Conservation (phyloP, 2,113 vertebrate species). For the Macquaria australasica region DNA sequence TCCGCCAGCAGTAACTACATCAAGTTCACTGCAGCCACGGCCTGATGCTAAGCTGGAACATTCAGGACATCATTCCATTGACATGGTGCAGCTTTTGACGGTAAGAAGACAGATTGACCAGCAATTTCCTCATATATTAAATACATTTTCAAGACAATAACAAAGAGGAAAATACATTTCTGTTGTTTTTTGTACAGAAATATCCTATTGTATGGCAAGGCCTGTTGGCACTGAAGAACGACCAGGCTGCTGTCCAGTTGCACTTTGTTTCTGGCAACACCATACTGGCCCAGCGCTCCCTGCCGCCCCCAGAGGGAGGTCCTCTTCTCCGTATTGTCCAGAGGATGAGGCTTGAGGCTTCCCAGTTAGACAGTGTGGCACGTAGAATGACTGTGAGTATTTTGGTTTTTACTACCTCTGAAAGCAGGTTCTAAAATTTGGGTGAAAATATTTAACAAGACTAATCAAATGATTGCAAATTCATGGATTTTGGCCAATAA, state of each 20-base stretch:
- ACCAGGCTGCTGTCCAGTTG: constrained; percentile 96
- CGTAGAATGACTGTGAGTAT: constrained; percentile 94
- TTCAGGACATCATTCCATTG: constrained; percentile 89
- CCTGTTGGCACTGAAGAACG: constrained; percentile 95
- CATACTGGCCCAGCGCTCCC: constrained; percentile 92
- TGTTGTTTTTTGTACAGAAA: constrained; percentile 84
- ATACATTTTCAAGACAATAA: constrained; percentile 15
- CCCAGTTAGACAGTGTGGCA: constrained; percentile 95
- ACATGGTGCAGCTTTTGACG: constrained; percentile 96
- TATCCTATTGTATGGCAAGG: constrained; percentile 99
- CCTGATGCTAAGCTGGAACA: constrained; percentile 89
- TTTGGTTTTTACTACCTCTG: not conserved
- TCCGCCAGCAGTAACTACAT: constrained; percentile 69
- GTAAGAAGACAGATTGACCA: constrained; percentile 77
- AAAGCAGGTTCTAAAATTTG: not conserved
- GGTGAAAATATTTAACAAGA: not conserved
- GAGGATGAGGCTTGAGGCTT: constrained; percentile 96
- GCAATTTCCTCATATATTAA: not conserved
- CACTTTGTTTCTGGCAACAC: constrained; percentile 98
- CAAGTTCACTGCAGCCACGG: constrained; percentile 80
- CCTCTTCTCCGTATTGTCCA: constrained; percentile 95
- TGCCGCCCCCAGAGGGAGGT: constrained; percentile 94
- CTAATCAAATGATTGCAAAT: not conserved
- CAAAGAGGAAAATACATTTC: not conserved
- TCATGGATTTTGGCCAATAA: not conserved